Evolutionary conservation across 2,113 vertebrate genomes (phyloP).

Genomic region (Parotia lawesii): DNA sequence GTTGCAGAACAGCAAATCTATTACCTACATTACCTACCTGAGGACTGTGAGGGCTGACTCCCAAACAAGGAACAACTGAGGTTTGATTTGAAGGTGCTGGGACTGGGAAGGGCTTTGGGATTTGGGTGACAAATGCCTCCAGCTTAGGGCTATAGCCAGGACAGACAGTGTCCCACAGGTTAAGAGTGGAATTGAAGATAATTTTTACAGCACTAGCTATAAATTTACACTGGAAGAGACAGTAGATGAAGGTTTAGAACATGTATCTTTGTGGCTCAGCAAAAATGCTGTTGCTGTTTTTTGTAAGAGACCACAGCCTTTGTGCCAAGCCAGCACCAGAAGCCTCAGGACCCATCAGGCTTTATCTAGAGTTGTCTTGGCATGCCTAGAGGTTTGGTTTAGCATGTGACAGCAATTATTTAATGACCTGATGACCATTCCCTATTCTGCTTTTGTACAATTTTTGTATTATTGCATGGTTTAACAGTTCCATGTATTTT

Average conservation of each 20-base stretch:
- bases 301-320: not conserved
- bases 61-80: not conserved
- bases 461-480: not conserved
- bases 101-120: not conserved
- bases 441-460: not conserved
- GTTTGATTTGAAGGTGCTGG: not conserved
- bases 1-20: not conserved
- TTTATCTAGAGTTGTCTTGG: not conserved
- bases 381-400: not conserved
- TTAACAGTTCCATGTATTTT: not conserved
- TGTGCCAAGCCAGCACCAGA: not conserved
- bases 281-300: not conserved
- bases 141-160: not conserved
- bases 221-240: not conserved
- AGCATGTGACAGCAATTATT: not conserved
- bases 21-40: not conserved
- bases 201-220: not conserved
- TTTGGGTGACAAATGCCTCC: not conserved
- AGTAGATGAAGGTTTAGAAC: not conserved
- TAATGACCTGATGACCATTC: not conserved
- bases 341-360: not conserved
- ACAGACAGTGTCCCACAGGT: not conserved
- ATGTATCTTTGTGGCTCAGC: not conserved
- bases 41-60: not conserved
- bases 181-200: not conserved